Base-by-base conservation (phyloP, 2,888 invertebrate species). In the Prosopocoilus inquinatus region DNA sequence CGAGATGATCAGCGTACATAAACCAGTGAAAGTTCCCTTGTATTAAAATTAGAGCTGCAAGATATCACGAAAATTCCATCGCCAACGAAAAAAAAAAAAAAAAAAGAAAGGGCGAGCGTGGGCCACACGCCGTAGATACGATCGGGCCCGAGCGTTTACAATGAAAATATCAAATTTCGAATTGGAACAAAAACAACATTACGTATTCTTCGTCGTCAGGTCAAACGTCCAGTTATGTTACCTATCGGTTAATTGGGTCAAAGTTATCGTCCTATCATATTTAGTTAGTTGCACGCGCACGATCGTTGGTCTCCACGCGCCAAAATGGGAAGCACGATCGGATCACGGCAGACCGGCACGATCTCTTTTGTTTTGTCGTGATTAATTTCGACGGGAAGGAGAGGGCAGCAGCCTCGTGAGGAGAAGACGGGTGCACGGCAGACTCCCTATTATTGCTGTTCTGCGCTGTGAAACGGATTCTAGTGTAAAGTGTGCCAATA, bases 401-500 rank as follows among this genome's bases (percentile, higher is more conserved):
- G 20, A 28, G 20, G 20, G 20, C 20, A 28, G 20, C 20, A 28
- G 20, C 20, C 20, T 28, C 20, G 20, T 28, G 20, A 28, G 20
- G 20, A 28, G 20, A 28, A 28, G 20, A 28, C 20, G 20, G 20
- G 20, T 28, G 20, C 20, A 5, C 20, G 20, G 20, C 20, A 28
- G 20, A 28, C 20, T 15, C 41, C 12, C 15, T n/a, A 41, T 41
- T 15, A 41, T 41, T 41, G 34, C 34, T 15, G 32, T 32, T 13
- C 13, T 47, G 33, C 15, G 16, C 12, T 32, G 13, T 35, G 11
- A 47, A 47, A 47, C 47, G 47, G 47, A 47, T 47, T 32, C 47
- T 47, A 47, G 47, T 47, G 32, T 47, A 47, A 47, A 47, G 47
- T 47, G 47, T 47, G 47, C 47, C 47, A 32, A 47, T 47, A 47